These are phyloP conservation scores for Lagenorhynchus albirostris DNA, from an alignment of 2,113 vertebrate genomes.

Conservation along the genomic window DNA sequence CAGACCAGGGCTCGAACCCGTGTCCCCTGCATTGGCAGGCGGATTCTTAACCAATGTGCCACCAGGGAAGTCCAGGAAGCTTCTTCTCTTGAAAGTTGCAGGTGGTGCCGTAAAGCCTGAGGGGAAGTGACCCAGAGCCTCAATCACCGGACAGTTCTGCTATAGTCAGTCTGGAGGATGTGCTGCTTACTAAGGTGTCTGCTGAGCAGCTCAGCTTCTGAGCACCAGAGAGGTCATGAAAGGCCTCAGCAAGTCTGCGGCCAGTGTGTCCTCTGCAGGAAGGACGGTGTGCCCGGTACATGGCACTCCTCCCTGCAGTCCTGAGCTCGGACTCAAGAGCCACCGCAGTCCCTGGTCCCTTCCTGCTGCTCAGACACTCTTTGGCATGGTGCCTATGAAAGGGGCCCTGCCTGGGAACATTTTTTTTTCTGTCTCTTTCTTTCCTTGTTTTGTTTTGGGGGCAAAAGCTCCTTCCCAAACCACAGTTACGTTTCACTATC, in stretches of 20 bases:
- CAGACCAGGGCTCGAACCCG: too few species aligned
- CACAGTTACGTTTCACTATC: neutral
- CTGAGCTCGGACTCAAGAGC: neutral
- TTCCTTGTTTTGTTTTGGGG: neutral
- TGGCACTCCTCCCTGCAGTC: fast-evolving
- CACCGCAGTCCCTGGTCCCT: neutral
- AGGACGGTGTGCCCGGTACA: fast-evolving
- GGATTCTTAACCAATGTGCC: too few species aligned
- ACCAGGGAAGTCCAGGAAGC: neutral
- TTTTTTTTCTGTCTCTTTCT: neutral
- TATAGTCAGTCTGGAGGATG: neutral
- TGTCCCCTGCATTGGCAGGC: too few species aligned
- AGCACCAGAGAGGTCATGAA: neutral
- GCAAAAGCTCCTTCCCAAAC: neutral
- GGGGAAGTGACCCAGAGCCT: neutral
- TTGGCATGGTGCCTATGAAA: neutral
- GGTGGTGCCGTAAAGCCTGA: neutral
- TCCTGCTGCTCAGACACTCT: neutral
- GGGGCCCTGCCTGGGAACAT: neutral
- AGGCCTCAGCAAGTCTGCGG: neutral
- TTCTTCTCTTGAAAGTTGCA: neutral
- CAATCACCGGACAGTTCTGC: neutral
- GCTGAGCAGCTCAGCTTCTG: neutral
- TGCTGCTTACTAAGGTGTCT: neutral
- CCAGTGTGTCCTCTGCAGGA: too few species aligned